Percentiles rank a stretch among this genome's conserved stretches.
phyloP scores from a whole-genome alignment of 64 coral and sea anemone genomes.

The Catalaphyllia jardinei region DNA sequence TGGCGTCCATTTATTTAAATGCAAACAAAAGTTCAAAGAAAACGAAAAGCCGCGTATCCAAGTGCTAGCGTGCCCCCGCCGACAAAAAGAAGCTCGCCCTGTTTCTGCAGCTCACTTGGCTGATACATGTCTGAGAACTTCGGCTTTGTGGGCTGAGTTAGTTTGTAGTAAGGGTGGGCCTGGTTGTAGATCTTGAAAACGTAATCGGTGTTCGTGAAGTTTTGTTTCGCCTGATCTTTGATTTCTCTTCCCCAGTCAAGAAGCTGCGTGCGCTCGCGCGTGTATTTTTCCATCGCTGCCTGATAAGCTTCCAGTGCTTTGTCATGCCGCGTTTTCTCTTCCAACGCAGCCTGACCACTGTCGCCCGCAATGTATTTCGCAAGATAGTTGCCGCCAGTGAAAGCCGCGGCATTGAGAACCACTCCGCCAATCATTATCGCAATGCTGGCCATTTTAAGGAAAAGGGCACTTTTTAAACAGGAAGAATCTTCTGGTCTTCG shows the following conservation, averaged over 20 bases:
- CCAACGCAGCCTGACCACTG: background rate
- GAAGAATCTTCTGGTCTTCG: too few relatives aligned
- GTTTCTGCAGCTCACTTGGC: slow-evolving; percentile 29
- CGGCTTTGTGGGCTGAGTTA: slow-evolving; percentile 16
- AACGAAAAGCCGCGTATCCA: background rate
- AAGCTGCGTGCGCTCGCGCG: background rate
- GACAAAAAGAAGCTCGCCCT: background rate
- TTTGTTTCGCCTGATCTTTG: slow-evolving; percentile 14
- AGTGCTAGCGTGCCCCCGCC: too few relatives aligned
- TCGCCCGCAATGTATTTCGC: slow-evolving; percentile 22
- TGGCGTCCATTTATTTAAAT: background rate
- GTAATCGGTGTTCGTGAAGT: slow-evolving; percentile 15
- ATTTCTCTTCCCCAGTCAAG: slow-evolving; percentile 25
- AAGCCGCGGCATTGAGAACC: slow-evolving; percentile 30
- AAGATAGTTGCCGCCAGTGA: slow-evolving; percentile 8
- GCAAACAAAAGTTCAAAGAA: background rate
- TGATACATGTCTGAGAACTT: slow-evolving; percentile 18
- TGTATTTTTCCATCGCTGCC: background rate
- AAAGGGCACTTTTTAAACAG: too few relatives aligned
- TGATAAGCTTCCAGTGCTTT: slow-evolving; percentile 11
- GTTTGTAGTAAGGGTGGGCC: background rate
- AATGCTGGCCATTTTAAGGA: slow-evolving; percentile 5
- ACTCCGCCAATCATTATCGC: slow-evolving; percentile 40
- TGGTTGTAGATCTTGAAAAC: slow-evolving; percentile 50
- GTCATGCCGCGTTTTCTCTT: slow-evolving; percentile 24